These are phyloP conservation scores for Oxystoma pomonae DNA, from an alignment of 2,888 invertebrate species.

Conservation along the genomic window DNA sequence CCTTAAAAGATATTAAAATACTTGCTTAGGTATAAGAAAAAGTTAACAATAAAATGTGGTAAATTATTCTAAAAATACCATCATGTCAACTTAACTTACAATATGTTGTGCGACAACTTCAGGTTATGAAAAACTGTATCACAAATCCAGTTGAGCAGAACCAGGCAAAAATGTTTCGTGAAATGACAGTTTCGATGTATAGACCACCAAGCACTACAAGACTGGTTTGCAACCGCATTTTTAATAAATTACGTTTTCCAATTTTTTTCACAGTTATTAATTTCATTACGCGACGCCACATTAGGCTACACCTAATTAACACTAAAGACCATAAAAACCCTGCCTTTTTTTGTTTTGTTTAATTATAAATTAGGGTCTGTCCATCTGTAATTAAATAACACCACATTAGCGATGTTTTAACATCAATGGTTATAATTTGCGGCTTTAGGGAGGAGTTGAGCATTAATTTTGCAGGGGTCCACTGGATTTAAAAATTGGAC, in stretches of 20 bases:
- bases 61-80: no score
- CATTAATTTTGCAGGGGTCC: no score
- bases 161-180: not conserved
- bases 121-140: conserved; percentile 7
- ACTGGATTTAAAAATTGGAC: no score
- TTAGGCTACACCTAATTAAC: not conserved
- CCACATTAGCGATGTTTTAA: not conserved
- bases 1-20: no score
- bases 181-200: not conserved
- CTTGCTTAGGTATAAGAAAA: no score
- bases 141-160: not conserved
- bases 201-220: not conserved
- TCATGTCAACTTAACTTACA: conserved; percentile 6
- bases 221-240: not conserved
- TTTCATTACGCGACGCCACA: not conserved
- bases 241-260: not conserved
- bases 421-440: no score
- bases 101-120: conserved; percentile 5
- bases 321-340: not conserved
- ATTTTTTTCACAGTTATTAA: not conserved
- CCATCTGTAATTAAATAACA: not conserved
- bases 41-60: no score
- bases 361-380: not conserved
- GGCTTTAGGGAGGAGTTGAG: no score
- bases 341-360: not conserved